Conservation (phyloP, 2,888 invertebrate species). For the Leptinotarsa haldemani region DNA sequence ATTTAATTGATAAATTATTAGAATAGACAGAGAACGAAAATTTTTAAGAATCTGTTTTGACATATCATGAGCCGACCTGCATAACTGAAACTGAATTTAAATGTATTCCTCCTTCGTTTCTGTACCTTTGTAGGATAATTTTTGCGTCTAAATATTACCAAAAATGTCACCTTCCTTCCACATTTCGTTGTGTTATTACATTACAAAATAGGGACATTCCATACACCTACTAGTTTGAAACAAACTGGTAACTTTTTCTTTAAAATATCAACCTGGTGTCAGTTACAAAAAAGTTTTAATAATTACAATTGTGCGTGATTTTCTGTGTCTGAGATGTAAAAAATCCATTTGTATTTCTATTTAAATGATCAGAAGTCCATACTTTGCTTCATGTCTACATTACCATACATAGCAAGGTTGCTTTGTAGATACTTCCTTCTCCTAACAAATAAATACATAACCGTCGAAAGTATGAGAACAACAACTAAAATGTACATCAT, state of each 20-base stretch:
- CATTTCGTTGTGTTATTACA: not conserved
- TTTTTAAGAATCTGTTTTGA: too few relatives aligned
- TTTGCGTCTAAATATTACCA: too few relatives aligned
- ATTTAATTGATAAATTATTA: too few relatives aligned
- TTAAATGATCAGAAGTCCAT: not conserved
- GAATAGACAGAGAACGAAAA: too few relatives aligned
- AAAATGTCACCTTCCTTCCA: too few relatives aligned
- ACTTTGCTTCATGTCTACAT: not conserved
- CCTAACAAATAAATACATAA: constrained; percentile 35
- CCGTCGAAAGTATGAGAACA: constrained; percentile 40
- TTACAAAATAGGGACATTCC: not conserved
- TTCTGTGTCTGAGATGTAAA: not conserved
- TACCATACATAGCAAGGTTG: constrained; percentile 6
- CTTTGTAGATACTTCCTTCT: constrained; percentile 24
- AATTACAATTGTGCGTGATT: too few relatives aligned
- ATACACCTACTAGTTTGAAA: too few relatives aligned
- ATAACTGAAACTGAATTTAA: too few relatives aligned
- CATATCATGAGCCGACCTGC: too few relatives aligned
- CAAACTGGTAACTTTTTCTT: too few relatives aligned
- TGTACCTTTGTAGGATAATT: too few relatives aligned
- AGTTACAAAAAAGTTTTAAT: not conserved
- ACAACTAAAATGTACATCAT: constrained; percentile 52
- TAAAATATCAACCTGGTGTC: not conserved
- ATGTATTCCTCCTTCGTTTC: too few relatives aligned
- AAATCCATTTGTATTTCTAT: not conserved